Evolutionary conservation across 2,888 invertebrate genomes (phyloP).

Genomic region (Meloe dianella): DNA sequence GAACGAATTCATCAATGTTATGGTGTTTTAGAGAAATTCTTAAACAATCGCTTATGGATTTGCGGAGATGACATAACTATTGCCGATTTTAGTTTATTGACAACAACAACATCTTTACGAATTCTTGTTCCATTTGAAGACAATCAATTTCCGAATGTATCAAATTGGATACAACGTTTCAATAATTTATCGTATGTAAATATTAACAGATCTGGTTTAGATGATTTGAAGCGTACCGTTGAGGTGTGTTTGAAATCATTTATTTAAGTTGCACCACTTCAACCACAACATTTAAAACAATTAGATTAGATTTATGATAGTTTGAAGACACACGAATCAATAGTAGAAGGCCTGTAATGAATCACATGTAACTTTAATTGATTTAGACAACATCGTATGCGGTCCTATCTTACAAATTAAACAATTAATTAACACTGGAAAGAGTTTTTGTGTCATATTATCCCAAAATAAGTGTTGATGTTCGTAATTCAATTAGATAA

Average conservation of each 20-base stretch:
- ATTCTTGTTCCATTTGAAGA: conserved; percentile 38
- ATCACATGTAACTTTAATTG: no score
- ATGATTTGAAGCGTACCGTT: neutral
- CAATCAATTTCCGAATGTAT: conserved; percentile 46
- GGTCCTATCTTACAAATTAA: no score
- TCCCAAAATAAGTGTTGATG: neutral
- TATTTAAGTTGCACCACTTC: neutral
- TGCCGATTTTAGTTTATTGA: conserved; percentile 48
- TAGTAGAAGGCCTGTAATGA: no score
- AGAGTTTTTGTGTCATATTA: no score
- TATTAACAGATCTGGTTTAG: conserved; percentile 22
- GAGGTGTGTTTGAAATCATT: neutral
- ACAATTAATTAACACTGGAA: no score
- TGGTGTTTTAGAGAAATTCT: conserved; percentile 60
- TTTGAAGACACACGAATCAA: no score
- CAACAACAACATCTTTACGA: conserved; percentile 60
- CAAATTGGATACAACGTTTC: conserved; percentile 47
- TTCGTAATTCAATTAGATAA: neutral
- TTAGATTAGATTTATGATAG: no score
- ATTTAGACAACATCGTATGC: no score
- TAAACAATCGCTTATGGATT: conserved; percentile 60
- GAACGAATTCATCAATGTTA: conserved; percentile 59
- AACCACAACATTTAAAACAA: no score
- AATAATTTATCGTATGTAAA: conserved; percentile 40
- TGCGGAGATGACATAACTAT: conserved; percentile 59